These are phyloP conservation scores for Zoanthus solanderi DNA, from an alignment of 92 coral and sea anemone species.

Conservation along the genomic window DNA sequence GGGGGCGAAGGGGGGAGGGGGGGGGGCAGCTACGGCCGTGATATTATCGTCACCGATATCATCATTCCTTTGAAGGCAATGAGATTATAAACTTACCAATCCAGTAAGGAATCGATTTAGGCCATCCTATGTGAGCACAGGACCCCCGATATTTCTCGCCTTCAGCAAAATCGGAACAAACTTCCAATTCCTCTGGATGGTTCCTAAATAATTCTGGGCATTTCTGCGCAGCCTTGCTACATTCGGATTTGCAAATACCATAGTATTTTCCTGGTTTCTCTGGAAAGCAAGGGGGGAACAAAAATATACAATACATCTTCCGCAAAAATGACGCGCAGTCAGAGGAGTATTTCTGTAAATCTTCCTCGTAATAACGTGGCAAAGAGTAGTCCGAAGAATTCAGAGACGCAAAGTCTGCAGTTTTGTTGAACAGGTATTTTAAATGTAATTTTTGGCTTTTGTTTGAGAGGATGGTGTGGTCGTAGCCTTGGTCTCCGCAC, in stretches of 20 bases:
- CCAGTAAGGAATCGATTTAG: not conserved
- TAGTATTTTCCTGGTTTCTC: not conserved
- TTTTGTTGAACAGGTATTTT: not conserved
- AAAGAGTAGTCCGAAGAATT: conserved; percentile 16
- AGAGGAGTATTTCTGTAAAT: not conserved
- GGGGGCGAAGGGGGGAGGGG: too few species aligned
- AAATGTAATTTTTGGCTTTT: not conserved
- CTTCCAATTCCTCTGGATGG: not conserved
- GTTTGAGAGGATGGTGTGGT: not conserved
- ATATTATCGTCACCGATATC: too few species aligned
- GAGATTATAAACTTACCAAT: not conserved
- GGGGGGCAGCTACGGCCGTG: too few species aligned
- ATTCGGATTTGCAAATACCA: not conserved
- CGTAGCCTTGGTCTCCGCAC: conserved; percentile 9
- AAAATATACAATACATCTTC: not conserved
- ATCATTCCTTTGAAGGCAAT: too few species aligned
- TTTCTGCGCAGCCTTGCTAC: not conserved
- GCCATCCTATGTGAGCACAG: not conserved
- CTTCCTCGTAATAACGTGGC: not conserved
- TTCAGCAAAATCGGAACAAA: not conserved
- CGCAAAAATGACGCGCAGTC: not conserved
- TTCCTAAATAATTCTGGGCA: not conserved
- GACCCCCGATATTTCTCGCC: not conserved
- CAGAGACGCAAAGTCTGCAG: not conserved
- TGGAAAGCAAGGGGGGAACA: conserved; percentile 1